These are phyloP conservation scores for Sitophilus oryzae DNA, from an alignment of 1,140 invertebrate genomes.

Conservation along the genomic window DNA sequence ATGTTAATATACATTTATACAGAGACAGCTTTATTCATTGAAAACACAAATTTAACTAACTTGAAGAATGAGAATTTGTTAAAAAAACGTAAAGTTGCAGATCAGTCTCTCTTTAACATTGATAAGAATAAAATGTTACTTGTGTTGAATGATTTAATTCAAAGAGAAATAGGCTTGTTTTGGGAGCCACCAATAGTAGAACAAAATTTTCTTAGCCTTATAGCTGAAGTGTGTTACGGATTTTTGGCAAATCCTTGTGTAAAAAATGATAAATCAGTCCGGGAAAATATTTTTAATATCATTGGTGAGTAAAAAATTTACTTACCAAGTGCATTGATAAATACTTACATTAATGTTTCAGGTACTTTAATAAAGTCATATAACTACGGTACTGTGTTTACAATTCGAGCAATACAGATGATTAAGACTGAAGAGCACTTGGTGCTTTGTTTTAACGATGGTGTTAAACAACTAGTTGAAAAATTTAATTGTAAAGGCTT, in stretches of 20 bases:
- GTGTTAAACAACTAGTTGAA: constrained; percentile 54
- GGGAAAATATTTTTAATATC: constrained; percentile 54
- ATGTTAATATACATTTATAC: constrained; percentile 37
- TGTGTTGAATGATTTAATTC: constrained; percentile 29
- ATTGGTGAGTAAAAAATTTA: constrained; percentile 45
- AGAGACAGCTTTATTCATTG: constrained; percentile 32
- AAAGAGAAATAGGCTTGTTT: constrained; percentile 45
- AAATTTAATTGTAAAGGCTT: constrained; percentile 53
- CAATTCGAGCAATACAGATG: constrained; percentile 54
- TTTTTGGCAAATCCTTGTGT: constrained; percentile 55
- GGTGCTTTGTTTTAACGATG: constrained; percentile 52
- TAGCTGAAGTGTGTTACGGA: constrained; percentile 60
- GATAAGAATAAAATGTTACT: constrained; percentile 32
- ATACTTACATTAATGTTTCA: constrained; percentile 9
- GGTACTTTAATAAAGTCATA: constrained; percentile 58
- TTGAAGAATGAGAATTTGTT: constrained; percentile 22
- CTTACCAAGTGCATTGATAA: constrained; percentile 1
- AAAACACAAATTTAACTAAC: constrained; percentile 24
- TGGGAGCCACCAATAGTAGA: constrained; percentile 68
- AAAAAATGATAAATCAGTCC: constrained; percentile 49
- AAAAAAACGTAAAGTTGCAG: constrained; percentile 21
- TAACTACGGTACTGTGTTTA: constrained; percentile 56
- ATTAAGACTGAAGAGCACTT: constrained; percentile 64
- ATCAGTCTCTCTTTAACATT: constrained; percentile 13
- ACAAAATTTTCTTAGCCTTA: constrained; percentile 50